Evolutionary conservation across 2,797 vertebrate genomes (phyloP).

Genomic region (Micrastur ruficollis): DNA sequence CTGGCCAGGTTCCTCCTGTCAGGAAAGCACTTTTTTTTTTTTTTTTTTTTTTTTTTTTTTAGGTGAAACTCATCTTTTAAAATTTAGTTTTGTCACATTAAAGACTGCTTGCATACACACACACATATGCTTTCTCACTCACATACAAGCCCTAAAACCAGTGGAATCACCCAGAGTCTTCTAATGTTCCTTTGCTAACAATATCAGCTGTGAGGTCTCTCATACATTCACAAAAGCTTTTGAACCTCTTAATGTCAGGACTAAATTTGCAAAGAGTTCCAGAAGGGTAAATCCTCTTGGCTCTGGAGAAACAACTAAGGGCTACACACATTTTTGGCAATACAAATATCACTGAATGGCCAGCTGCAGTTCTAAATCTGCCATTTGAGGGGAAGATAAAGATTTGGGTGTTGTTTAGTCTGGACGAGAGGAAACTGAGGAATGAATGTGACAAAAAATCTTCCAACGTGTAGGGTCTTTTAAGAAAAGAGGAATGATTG

Average conservation of each 20-base stretch:
- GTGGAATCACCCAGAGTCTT: background rate
- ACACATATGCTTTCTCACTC: background rate
- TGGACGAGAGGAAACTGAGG: slow-evolving; percentile 47
- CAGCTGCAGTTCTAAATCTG: slow-evolving; percentile 16
- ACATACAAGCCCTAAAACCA: background rate
- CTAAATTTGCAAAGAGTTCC: background rate
- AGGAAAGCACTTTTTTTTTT: background rate
- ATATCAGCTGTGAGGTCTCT: background rate
- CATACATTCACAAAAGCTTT: background rate
- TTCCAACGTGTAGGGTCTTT: background rate
- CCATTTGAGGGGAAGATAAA: background rate
- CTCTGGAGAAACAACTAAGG: background rate
- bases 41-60: background rate
- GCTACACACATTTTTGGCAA: background rate
- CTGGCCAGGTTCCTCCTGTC: background rate
- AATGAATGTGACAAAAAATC: slow-evolving; percentile 25
- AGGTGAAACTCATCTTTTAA: background rate
- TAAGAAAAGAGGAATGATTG: slow-evolving; percentile 7
- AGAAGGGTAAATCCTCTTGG: background rate
- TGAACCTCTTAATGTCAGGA: background rate
- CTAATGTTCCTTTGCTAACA: background rate
- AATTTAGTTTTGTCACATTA: background rate
- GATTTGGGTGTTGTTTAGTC: slow-evolving; percentile 39
- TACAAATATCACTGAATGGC: background rate
- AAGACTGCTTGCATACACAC: background rate